These are phyloP conservation scores for Ophioderma brevispina DNA, from an alignment of 35 echinoderm and acorn worm genomes.

Conservation along the genomic window DNA sequence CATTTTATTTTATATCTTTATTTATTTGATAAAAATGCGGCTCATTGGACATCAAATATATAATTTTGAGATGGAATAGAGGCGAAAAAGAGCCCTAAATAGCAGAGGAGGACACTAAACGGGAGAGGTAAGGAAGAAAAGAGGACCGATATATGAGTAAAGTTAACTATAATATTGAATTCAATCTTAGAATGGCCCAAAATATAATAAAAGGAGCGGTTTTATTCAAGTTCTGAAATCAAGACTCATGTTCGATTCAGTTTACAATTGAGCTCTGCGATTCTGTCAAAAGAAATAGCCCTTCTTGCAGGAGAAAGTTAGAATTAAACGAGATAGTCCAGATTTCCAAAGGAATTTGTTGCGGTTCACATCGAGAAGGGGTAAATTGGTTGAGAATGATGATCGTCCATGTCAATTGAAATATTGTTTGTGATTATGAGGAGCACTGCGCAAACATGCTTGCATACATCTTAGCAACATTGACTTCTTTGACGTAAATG, in stretches of 20 bases:
- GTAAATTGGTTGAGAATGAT: neutral
- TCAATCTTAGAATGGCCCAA: neutral
- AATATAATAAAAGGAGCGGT: neutral
- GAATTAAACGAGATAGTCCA: neutral
- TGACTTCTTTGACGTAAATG: neutral
- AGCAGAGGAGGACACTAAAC: no score
- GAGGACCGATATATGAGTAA: neutral
- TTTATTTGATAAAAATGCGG: no score
- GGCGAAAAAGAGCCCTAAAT: no score
- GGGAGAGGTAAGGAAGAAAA: no score
- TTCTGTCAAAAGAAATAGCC: neutral
- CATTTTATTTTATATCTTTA: no score
- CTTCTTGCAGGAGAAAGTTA: neutral
- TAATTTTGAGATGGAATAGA: no score
- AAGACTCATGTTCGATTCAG: no score
- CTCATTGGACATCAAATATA: no score
- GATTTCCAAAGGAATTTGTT: neutral
- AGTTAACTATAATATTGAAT: neutral
- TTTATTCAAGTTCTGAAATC: no score
- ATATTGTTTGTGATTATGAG: neutral
- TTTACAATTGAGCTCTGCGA: no score
- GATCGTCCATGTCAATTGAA: neutral
- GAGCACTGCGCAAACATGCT: neutral
- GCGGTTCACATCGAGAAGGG: neutral
- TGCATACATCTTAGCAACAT: neutral